Conservation (phyloP, 2,113 vertebrate species). For the Monarcha castaneiventris region DNA sequence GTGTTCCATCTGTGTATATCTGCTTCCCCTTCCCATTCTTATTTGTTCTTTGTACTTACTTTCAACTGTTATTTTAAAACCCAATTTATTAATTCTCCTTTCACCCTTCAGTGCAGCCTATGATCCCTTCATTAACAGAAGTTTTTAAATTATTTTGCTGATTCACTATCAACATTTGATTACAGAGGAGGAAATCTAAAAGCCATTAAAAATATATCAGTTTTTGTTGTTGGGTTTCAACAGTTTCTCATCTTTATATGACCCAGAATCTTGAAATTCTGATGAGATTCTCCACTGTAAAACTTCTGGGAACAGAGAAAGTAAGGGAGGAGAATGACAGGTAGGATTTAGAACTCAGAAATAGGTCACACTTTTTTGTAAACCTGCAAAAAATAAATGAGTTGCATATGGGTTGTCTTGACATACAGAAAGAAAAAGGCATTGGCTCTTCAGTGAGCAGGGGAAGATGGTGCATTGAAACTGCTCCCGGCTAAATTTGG, state of each 20-base stretch:
- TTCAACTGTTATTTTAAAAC: neutral
- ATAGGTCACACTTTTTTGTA: neutral
- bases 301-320: neutral
- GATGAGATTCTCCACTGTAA: neutral
- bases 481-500: neutral
- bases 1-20: neutral
- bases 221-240: neutral
- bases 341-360: neutral
- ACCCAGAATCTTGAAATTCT: neutral
- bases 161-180: neutral
- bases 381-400: neutral
- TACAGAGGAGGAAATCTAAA: neutral
- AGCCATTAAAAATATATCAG: neutral
- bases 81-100: neutral
- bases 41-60: neutral
- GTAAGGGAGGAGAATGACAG: neutral
- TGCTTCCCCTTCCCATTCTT: neutral
- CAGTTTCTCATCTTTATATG: neutral
- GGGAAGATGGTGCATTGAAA: neutral
- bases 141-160: neutral
- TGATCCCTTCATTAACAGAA: neutral
- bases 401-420: neutral
- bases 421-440: neutral
- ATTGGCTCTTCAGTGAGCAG: neutral
- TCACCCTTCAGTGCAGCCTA: neutral